Percentiles rank a stretch among this genome's conserved stretches.
phyloP scores from a whole-genome alignment of 2,888 invertebrate species.

The Neocrepidodera transversa region DNA sequence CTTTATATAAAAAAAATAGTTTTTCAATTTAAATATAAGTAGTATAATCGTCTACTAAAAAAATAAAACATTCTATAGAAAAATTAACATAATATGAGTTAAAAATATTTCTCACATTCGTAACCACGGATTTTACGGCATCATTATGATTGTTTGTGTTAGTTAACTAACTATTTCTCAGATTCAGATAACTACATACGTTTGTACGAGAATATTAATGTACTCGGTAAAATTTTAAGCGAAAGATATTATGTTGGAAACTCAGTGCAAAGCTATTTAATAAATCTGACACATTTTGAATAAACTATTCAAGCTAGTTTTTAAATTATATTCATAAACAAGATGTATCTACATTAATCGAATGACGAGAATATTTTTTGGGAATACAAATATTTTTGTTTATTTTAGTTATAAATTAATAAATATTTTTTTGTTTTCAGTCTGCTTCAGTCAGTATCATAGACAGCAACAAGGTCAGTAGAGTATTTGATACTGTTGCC shows the following conservation, averaged over 20 bases:
- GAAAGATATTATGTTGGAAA: not conserved
- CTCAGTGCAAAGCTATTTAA: not conserved
- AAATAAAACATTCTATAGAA: too few relatives aligned
- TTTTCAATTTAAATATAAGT: too few relatives aligned
- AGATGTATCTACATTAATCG: too few relatives aligned
- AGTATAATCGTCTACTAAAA: too few relatives aligned
- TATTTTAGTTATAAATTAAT: conserved; percentile 22
- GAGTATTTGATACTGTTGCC: conserved; percentile 54
- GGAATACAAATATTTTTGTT: not conserved
- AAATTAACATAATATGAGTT: too few relatives aligned
- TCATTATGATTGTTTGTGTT: too few relatives aligned
- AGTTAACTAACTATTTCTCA: conserved; percentile 6
- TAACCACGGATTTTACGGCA: too few relatives aligned
- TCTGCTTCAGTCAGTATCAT: conserved; percentile 56
- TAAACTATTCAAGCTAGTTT: not conserved
- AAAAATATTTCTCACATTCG: too few relatives aligned
- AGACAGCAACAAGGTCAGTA: conserved; percentile 55
- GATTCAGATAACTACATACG: conserved; percentile 4
- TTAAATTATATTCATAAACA: too few relatives aligned
- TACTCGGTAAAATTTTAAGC: not conserved
- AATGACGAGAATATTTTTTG: too few relatives aligned
- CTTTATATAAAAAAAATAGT: too few relatives aligned
- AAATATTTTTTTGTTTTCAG: conserved; percentile 51
- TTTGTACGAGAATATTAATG: conserved; percentile 3
- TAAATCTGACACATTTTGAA: not conserved